A percentile compares a stretch with the other conserved stretches of the same genome.
These are phyloP conservation scores for Eurystomus gularis DNA, from an alignment of 2,113 vertebrate genomes.

Conservation along the genomic window DNA sequence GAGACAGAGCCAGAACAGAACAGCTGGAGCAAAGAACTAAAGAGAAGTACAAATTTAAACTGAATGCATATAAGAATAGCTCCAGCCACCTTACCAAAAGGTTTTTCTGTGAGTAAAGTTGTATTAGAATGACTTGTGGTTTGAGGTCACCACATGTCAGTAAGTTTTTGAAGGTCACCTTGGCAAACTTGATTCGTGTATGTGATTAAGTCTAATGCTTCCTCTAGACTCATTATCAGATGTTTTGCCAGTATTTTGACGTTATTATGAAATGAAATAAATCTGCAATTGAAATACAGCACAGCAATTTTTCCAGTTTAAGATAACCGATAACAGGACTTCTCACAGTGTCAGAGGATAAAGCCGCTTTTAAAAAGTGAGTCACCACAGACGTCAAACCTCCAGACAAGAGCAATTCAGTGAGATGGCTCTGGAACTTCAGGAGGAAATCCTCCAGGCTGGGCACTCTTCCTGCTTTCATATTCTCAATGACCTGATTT, in stretches of 20 bases:
- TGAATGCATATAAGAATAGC: not conserved
- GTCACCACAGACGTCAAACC: not conserved
- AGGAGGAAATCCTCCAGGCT: not conserved
- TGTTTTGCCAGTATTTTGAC: not conserved
- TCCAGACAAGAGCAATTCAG: not conserved
- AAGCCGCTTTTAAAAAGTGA: not conserved
- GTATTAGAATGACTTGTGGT: not conserved
- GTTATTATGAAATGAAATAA: not conserved
- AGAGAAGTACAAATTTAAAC: not conserved
- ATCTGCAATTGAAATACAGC: not conserved
- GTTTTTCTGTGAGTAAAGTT: not conserved
- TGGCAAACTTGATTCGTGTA: not conserved
- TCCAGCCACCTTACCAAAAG: not conserved
- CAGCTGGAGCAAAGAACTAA: not conserved
- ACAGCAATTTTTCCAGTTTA: not conserved
- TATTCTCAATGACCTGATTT: not conserved
- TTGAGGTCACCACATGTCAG: not conserved
- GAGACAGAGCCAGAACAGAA: not conserved
- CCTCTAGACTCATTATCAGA: not conserved
- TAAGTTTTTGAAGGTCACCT: not conserved
- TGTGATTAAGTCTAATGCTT: not conserved
- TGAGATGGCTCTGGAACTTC: not conserved
- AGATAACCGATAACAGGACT: not conserved
- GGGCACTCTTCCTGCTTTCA: constrained; percentile 22
- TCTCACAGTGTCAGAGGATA: not conserved